A percentile compares a stretch with the other conserved stretches of the same genome.
phyloP scores from a whole-genome alignment of 2,888 invertebrate genomes.

The Pegoplata infirma region DNA sequence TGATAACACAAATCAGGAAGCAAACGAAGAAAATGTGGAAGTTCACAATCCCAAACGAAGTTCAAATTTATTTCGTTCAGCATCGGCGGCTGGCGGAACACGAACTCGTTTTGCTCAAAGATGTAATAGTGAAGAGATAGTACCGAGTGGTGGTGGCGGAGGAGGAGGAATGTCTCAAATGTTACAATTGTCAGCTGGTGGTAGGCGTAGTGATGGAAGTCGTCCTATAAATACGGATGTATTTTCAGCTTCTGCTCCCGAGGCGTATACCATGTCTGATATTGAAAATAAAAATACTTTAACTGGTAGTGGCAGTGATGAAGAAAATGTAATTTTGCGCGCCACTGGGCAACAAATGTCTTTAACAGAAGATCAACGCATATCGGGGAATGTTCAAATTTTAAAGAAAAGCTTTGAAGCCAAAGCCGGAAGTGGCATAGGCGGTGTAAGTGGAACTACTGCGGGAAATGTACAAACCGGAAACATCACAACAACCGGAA shows the following conservation, averaged over 20 bases:
- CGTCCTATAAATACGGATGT: slow-evolving; percentile 65
- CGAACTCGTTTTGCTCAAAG: slow-evolving; percentile 74
- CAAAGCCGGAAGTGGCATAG: slow-evolving; percentile 78
- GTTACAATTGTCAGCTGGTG: slow-evolving; percentile 13
- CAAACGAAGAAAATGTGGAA: slow-evolving; percentile 15
- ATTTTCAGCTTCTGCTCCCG: slow-evolving; percentile 83
- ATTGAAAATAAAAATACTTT: slow-evolving; percentile 71
- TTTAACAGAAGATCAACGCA: slow-evolving; percentile 71
- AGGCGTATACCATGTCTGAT: slow-evolving; percentile 74
- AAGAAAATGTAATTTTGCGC: slow-evolving; percentile 69
- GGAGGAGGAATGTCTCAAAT: neutral
- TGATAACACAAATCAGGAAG: slow-evolving; percentile 47
- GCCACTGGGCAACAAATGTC: slow-evolving; percentile 62
- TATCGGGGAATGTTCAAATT: slow-evolving; percentile 89
- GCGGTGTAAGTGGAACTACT: slow-evolving; percentile 57
- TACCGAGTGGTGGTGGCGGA: slow-evolving; percentile 61
- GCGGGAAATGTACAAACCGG: slow-evolving; percentile 32
- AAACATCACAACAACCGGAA: neutral
- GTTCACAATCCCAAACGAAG: slow-evolving; percentile 61
- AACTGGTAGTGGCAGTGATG: slow-evolving; percentile 63
- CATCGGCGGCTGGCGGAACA: slow-evolving; percentile 72
- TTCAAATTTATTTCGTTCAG: slow-evolving; percentile 73
- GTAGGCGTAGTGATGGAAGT: slow-evolving; percentile 64
- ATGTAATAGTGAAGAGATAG: slow-evolving; percentile 77
- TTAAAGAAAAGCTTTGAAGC: slow-evolving; percentile 94